Evolutionary conservation across 1,140 invertebrate species (phyloP).

Genomic region (Plodia interpunctella): DNA sequence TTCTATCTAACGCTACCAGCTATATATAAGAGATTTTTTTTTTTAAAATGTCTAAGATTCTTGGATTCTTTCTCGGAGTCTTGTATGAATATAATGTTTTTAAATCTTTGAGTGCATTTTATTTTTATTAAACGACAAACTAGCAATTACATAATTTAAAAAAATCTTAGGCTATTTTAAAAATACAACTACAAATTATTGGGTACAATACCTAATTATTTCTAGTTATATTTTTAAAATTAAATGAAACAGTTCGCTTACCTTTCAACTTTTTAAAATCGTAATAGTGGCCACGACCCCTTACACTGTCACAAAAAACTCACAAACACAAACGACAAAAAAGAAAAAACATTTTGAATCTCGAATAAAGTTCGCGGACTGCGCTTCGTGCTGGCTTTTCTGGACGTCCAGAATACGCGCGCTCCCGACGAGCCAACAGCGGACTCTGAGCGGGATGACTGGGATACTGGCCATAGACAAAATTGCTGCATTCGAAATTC

Average conservation of each 20-base stretch:
- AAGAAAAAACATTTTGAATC: conserved; percentile 18
- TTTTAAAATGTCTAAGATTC: too few relatives aligned
- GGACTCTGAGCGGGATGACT: conserved; percentile 27
- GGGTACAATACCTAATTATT: too few relatives aligned
- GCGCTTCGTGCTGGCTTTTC: conserved; percentile 7
- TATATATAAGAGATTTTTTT: too few relatives aligned
- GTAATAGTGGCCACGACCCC: background rate
- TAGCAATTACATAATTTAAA: too few relatives aligned
- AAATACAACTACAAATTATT: too few relatives aligned
- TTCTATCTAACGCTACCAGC: background rate
- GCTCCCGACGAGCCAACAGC: conserved; percentile 31
- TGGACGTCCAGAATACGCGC: conserved; percentile 24
- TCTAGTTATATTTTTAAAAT: too few relatives aligned
- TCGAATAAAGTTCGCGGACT: conserved; percentile 20
- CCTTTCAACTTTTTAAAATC: conserved; percentile 8
- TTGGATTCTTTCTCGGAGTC: too few relatives aligned
- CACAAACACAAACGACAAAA: conserved; percentile 15
- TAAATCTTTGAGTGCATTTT: too few relatives aligned
- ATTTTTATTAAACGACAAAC: too few relatives aligned
- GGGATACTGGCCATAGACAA: background rate
- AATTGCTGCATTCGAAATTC: background rate
- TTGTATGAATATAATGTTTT: too few relatives aligned
- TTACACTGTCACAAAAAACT: conserved; percentile 18
- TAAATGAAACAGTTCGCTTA: background rate
- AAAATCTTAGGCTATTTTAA: too few relatives aligned